Evolutionary conservation across 2,888 invertebrate genomes (phyloP).

Genomic region (Melitaea athalia): DNA sequence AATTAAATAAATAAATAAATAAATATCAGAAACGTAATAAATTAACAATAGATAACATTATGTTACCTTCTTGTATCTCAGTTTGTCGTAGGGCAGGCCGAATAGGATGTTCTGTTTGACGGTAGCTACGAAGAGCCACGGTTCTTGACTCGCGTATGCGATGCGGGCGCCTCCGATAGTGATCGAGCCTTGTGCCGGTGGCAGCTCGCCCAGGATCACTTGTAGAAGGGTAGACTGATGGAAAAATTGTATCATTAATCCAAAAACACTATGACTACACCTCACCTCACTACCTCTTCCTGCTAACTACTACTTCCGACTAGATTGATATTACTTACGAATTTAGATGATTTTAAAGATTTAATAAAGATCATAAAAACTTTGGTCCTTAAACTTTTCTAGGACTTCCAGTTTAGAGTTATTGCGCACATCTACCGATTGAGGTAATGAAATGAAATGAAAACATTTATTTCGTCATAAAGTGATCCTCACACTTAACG

Average conservation of each 20-base stretch:
- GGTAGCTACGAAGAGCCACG: conserved; percentile 88
- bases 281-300: too few relatives aligned
- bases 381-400: too few relatives aligned
- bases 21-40: not conserved
- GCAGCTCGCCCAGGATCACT: conserved; percentile 87
- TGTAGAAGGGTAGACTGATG: conserved; percentile 84
- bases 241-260: conserved; percentile 7
- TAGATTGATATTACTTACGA: too few relatives aligned
- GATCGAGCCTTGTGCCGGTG: conserved; percentile 82
- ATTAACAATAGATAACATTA: not conserved
- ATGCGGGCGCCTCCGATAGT: conserved; percentile 82
- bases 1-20: too few relatives aligned
- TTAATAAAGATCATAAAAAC: not conserved
- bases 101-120: conserved; percentile 91
- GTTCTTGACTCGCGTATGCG: conserved; percentile 90
- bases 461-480: too few relatives aligned
- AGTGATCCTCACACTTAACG: too few relatives aligned
- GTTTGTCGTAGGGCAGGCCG: conserved; percentile 83
- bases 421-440: too few relatives aligned
- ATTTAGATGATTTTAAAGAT: not conserved
- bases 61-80: conserved; percentile 75
- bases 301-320: too few relatives aligned
- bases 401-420: too few relatives aligned
- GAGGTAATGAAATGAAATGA: too few relatives aligned
- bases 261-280: not conserved